Evolutionary conservation across 2,797 vertebrate genomes (phyloP), one percentile per base, ranked within the genome.

Genomic region (Parauchenoglanis ngamensis): DNA sequence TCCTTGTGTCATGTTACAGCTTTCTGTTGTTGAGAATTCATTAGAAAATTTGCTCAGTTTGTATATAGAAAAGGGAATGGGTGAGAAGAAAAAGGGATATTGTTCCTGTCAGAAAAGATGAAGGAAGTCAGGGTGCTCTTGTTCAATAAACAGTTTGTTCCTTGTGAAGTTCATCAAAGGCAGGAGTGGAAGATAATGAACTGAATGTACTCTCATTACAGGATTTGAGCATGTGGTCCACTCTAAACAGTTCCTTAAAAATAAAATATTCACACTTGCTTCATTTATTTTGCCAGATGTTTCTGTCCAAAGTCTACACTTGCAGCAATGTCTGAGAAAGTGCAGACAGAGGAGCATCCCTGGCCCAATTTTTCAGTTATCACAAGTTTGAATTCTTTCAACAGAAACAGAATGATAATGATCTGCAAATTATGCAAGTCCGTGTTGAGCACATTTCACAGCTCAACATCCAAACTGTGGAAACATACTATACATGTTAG

Each of bases 161-260:
- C 11, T 73, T 7, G 35, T 59, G 80, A 21, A 21, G 77, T 46
- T 76, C 83, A 87, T 68, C 82, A 75, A 68, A 87, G 15, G 7
- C n/a, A 54, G 7, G n/a, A 54, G 15, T 40, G 3, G 49, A 57
- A 56, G 23, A 17, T 31, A 19, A 31, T 8, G 7, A 56, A 31
- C 7, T 54, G 54, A 54, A 76, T n/a, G 44, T 52, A 2, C 49
- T 52, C 4, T 76, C 44, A 25, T 75, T 25, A 49, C 17, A 75
- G 72, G 44, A 11, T 72, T 44, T 46, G 35, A 72, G 35, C 44
- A 44, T 8, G 4, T 1, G 8, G 19, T 68, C 35, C 28, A 19
- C 15, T 31, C 28, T 11, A n/a, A 35, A 70, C 7, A 44, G 68
- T 72, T 72, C 35, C 67, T 70, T 28, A 31, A 63, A 63, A 63